Conservation (phyloP, 2,888 invertebrate genomes). For the Balanococcus diminutus region DNA sequence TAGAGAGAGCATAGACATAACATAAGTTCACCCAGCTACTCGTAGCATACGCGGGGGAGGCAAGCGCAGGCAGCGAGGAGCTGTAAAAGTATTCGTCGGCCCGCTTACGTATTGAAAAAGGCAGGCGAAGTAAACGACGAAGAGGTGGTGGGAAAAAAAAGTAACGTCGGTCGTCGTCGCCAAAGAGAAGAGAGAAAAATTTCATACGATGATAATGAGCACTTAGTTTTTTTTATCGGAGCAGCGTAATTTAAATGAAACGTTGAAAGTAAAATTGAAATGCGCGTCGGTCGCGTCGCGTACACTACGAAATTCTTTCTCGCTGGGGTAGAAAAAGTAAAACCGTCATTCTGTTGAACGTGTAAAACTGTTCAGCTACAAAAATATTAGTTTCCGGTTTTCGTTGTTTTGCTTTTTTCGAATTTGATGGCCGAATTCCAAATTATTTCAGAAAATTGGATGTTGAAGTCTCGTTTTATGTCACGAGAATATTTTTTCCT, state of each 20-base stretch:
- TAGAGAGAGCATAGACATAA: not conserved
- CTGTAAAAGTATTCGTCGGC: not conserved
- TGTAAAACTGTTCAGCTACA: slow-evolving; percentile 18
- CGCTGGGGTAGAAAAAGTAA: not conserved
- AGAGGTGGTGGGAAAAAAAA: too few species aligned
- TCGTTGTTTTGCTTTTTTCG: too few species aligned
- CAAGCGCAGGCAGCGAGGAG: not conserved
- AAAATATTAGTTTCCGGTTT: slow-evolving; percentile 13
- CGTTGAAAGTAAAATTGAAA: not conserved
- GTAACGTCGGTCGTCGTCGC: not conserved
- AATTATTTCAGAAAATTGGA: slow-evolving; percentile 16
- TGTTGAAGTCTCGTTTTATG: slow-evolving; percentile 16
- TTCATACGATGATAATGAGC: slow-evolving; percentile 8
- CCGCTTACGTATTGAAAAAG: not conserved
- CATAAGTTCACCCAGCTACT: too few species aligned
- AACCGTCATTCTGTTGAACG: not conserved
- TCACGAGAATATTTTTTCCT: not conserved
- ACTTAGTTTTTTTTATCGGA: not conserved
- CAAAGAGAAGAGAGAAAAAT: not conserved
- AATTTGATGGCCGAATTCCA: slow-evolving; percentile 34
- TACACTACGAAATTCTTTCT: not conserved
- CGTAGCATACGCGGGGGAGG: too few species aligned
- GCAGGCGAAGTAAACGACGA: too few species aligned
- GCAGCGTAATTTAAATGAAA: slow-evolving; percentile 7
- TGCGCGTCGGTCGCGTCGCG: not conserved